Conservation (phyloP, 1,140 invertebrate genomes). For the Lordiphosa collinella region DNA sequence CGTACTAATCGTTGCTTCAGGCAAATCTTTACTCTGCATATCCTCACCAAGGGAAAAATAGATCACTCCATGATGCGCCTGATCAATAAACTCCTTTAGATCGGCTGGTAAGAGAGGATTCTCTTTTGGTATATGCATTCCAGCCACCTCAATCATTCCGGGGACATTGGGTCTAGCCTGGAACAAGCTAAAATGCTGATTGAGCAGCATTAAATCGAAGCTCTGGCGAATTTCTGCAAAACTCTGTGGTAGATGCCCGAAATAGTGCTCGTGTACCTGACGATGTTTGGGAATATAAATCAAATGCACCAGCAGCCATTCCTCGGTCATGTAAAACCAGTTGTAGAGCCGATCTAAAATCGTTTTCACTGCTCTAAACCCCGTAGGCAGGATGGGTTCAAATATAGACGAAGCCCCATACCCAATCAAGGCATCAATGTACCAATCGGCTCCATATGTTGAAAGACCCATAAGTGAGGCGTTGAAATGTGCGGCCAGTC, state of each 20-base stretch:
- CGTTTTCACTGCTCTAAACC: not conserved
- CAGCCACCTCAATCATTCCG: slow-evolving; percentile 50
- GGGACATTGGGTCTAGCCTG: slow-evolving; percentile 51
- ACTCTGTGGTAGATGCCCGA: slow-evolving; percentile 32
- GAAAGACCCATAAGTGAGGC: slow-evolving; percentile 36
- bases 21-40: slow-evolving; percentile 81
- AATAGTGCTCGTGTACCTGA: slow-evolving; percentile 39
- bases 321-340: slow-evolving; percentile 41
- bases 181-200: slow-evolving; percentile 62
- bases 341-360: slow-evolving; percentile 40
- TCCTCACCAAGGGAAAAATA: slow-evolving; percentile 84
- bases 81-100: slow-evolving; percentile 80
- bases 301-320: slow-evolving; percentile 48
- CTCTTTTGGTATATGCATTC: slow-evolving; percentile 80
- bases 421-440: slow-evolving; percentile 32
- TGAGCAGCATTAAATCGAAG: slow-evolving; percentile 53
- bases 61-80: slow-evolving; percentile 81
- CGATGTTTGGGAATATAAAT: slow-evolving; percentile 26
- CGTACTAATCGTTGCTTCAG: slow-evolving; percentile 80
- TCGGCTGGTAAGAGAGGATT: slow-evolving; percentile 72
- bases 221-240: slow-evolving; percentile 35
- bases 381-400: slow-evolving; percentile 22
- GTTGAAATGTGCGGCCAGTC: slow-evolving; percentile 43
- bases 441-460: slow-evolving; percentile 50
- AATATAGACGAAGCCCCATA: slow-evolving; percentile 2